Conservation (phyloP, 2,113 vertebrate species). For the Zapus hudsonius region DNA sequence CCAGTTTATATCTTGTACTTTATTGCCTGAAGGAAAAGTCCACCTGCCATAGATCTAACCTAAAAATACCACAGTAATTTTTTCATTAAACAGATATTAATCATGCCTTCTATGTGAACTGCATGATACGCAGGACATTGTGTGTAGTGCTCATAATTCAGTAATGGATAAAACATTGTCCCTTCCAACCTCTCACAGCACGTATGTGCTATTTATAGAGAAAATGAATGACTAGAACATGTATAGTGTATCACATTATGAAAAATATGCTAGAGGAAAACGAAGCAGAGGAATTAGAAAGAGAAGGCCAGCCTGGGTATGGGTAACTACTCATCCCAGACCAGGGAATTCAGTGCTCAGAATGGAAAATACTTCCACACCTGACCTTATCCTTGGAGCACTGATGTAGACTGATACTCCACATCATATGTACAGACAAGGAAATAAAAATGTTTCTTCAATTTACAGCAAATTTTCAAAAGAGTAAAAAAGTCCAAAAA, state of each 20-base stretch:
- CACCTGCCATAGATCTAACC: not conserved
- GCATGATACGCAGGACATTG: no score
- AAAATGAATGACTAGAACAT: not conserved
- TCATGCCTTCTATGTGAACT: not conserved
- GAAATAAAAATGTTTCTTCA: not conserved
- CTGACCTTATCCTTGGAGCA: not conserved
- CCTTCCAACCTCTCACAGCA: not conserved
- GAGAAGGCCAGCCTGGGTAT: not conserved
- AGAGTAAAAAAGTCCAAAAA: not conserved
- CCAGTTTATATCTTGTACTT: not conserved
- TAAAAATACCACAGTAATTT: no score
- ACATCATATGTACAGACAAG: not conserved
- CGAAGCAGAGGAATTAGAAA: not conserved
- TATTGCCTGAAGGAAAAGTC: not conserved
- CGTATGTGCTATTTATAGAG: not conserved
- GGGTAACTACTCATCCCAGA: not conserved
- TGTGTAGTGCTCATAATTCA: not conserved
- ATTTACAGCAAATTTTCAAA: not conserved
- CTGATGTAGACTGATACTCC: not conserved
- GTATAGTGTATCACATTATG: not conserved
- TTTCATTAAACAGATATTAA: not conserved
- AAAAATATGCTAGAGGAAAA: not conserved
- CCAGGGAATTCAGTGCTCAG: accelerated
- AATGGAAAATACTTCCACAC: no score
- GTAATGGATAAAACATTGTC: not conserved